Evolutionary conservation across 2,888 invertebrate genomes (phyloP).

Genomic region (Agyllia agylla): DNA sequence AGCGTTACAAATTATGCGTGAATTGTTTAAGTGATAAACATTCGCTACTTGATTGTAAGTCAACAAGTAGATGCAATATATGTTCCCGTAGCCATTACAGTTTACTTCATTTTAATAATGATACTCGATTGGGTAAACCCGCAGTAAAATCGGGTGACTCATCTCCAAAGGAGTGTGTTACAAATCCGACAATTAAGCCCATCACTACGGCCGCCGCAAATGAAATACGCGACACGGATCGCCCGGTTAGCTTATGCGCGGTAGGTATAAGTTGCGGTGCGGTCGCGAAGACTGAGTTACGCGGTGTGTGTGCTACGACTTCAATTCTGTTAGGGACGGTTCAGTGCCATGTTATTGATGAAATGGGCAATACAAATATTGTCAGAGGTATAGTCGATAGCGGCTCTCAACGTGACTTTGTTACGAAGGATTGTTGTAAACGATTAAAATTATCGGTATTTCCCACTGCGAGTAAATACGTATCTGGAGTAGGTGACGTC

Average conservation of each 20-base stretch:
- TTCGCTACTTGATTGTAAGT: background rate
- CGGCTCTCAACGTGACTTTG: background rate
- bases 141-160: background rate
- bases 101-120: background rate
- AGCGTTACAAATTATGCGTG: background rate
- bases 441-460: background rate
- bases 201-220: background rate
- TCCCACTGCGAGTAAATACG: background rate
- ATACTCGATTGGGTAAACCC: background rate
- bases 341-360: background rate
- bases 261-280: background rate
- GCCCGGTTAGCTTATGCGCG: background rate
- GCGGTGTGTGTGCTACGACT: background rate
- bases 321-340: background rate
- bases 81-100: background rate
- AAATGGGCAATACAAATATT: background rate
- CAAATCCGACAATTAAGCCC: background rate
- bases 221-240: background rate
- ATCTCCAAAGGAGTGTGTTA: background rate
- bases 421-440: background rate
- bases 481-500: background rate
- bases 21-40: slow-evolving; percentile 14
- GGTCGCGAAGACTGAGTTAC: background rate
- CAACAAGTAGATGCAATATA: background rate
- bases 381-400: background rate